Base-by-base conservation (phyloP, 2,888 invertebrate species). In the Atrina japonica region DNA sequence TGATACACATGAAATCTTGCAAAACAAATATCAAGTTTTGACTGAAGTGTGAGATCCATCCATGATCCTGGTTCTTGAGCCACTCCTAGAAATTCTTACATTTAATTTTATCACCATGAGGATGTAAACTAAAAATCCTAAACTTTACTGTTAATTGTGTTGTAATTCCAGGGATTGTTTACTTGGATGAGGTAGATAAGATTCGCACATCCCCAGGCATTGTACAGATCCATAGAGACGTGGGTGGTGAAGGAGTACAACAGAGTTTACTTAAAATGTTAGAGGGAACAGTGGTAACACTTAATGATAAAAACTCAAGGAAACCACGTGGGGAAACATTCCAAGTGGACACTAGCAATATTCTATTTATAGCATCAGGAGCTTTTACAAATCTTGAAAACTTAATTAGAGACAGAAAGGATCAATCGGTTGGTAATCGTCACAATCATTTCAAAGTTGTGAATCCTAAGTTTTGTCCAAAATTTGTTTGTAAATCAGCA, bases 171-270 rank as follows among this genome's bases (percentile, higher is more conserved):
- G 97, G 99, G 58, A 99, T 99, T 82, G 98, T 99, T 55, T 99
- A 99, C 91, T 92, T 99, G 77, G 99, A 99, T 90, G 99, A 99
- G 91, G 98, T 99, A 35, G 99, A 99, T 91, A 99, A 99, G 93
- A 99, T 99, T 80, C 98, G 98, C 40, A 49, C 49, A 11, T 90
- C 98, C 98, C 30, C 56, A 1, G 40, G 56, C 14, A 23, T 18
- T 14, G 40, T 56, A 3, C 35, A 56, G 40, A 40, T 40, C 89
- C 92, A 98, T 60, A 92, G 99, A 65, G 99, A 99, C 91, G 99
- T 99, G 0, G 98, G 98, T 64, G 97, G 99, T 47, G 99, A 99
- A 91, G 99, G 99, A 49, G 99, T 99, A 0, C 99, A 99, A 87
- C 99, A 99, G 86, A 92, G 92, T 2, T 87, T 93, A 83, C 86